These are phyloP conservation scores for Smutsia temminckii DNA, from an alignment of 2,797 vertebrate species.

Conservation along the genomic window DNA sequence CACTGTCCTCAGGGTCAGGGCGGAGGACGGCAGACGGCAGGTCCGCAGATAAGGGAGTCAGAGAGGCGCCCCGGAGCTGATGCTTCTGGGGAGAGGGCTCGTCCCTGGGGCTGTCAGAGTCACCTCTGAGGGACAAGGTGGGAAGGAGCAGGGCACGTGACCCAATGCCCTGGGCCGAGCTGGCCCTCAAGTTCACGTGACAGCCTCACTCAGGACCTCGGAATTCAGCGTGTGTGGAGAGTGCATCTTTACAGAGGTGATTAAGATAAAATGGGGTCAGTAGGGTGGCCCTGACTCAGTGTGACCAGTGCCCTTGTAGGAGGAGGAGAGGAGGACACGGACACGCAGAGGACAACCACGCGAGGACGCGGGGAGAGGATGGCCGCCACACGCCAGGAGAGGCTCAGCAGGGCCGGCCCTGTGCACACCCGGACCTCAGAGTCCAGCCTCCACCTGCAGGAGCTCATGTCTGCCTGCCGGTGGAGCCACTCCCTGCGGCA, in stretches of 20 bases:
- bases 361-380: fast-evolving
- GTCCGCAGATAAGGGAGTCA: too few species aligned
- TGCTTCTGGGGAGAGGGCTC: too few species aligned
- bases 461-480: fast-evolving
- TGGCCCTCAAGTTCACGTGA: fast-evolving
- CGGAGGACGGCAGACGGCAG: too few species aligned
- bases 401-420: not conserved
- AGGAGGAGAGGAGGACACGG: not conserved
- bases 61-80: too few species aligned
- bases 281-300: fast-evolving
- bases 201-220: not conserved
- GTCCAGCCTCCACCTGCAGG: not conserved
- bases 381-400: fast-evolving
- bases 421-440: fast-evolving
- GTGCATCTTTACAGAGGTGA: too few species aligned
- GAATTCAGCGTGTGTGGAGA: not conserved
- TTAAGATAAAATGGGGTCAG: not conserved
- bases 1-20: too few species aligned
- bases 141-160: fast-evolving
- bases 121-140: too few species aligned
- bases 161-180: fast-evolving
- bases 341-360: fast-evolving
- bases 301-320: fast-evolving
- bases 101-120: too few species aligned
- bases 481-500: fast-evolving